Evolutionary conservation across 2,113 vertebrate species (phyloP), one percentile per base, ranked within the genome.

Genomic region (Rostratula benghalensis): DNA sequence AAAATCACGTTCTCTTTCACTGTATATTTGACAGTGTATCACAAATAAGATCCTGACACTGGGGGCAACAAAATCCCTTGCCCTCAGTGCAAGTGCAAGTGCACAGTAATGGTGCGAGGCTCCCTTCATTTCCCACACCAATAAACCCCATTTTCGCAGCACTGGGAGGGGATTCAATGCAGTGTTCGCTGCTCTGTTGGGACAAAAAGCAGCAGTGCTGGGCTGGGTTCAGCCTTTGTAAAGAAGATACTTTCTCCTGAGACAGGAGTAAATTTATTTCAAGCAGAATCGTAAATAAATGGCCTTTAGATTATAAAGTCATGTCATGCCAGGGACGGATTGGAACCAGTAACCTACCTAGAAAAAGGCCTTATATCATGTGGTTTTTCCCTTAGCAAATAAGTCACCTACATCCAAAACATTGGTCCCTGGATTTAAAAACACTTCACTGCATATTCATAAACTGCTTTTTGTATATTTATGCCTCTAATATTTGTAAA

Each of bases 401-500:
- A 89, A 96, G 87, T 97, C 92, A 96, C 88, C 90, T 92, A 94
- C 79, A 92, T 69, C 43, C 92, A 90, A 96, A 92, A 81, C 69
- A 35, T 12, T 61, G 83, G 90, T 92, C 88, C 90, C 86, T 92
- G 86, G 79, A 74, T 94, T 96, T 96, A 95, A 96, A 96, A 93
- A 94, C 90, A 89, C 64, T 89, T 84, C 33, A 9, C 92, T 96
- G 95, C 83, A 94, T 96, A 96, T 96, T 96, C 94, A 96, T 95
- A 96, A 89, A 95, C 88, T 93, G 39, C 45, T 96, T 94, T 96
- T 96, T 94, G 94, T 97, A 96, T 95, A 96, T 96, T 96, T 96
- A 96, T 96, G 92, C n/a, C 37, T 95, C 92, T 92, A 97, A 96
- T 96, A 96, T 96, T 96, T 96, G 96, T 96, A 96, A 96, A 95